Evolutionary conservation across 2,888 invertebrate species (phyloP).

Genomic region (Netelia virgata): DNA sequence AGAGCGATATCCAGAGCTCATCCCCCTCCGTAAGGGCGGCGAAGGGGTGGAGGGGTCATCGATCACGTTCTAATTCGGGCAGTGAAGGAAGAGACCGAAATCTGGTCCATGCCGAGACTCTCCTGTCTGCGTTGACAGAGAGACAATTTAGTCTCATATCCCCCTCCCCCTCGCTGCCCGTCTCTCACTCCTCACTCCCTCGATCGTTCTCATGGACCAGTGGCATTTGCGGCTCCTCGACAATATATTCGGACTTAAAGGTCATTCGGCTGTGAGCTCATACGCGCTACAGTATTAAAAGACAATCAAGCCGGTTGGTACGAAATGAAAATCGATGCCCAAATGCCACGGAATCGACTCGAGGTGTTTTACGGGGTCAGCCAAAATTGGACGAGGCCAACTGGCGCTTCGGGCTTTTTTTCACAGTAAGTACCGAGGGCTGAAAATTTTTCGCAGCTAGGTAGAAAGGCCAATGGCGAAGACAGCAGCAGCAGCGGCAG

Average conservation of each 20-base stretch:
- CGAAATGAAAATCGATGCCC: background rate
- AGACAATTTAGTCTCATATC: constrained; percentile 32
- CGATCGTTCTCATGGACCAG: background rate
- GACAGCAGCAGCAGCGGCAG: too few species aligned
- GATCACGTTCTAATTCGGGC: constrained; percentile 67
- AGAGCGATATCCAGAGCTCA: background rate
- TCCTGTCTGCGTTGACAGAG: constrained; percentile 21
- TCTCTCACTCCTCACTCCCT: background rate
- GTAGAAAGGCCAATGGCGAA: background rate
- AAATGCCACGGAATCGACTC: constrained; percentile 34
- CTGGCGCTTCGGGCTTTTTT: constrained; percentile 2
- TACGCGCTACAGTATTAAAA: constrained; percentile 18
- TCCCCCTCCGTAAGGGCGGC: background rate
- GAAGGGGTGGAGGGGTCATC: constrained; percentile 48
- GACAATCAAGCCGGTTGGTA: background rate
- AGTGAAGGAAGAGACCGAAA: constrained; percentile 50
- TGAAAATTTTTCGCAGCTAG: background rate
- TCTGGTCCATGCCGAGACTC: constrained; percentile 29
- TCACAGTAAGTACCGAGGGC: background rate
- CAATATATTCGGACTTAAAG: constrained; percentile 27
- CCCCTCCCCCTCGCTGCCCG: constrained; percentile 7
- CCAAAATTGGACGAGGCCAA: constrained; percentile 33
- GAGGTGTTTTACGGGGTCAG: constrained; percentile 27
- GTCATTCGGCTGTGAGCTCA: constrained; percentile 35
- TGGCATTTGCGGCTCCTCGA: constrained; percentile 15